Percentiles rank a stretch among this genome's conserved stretches.
Conservation (phyloP, 2,888 invertebrate genomes). For the Endomychus coccineus region DNA sequence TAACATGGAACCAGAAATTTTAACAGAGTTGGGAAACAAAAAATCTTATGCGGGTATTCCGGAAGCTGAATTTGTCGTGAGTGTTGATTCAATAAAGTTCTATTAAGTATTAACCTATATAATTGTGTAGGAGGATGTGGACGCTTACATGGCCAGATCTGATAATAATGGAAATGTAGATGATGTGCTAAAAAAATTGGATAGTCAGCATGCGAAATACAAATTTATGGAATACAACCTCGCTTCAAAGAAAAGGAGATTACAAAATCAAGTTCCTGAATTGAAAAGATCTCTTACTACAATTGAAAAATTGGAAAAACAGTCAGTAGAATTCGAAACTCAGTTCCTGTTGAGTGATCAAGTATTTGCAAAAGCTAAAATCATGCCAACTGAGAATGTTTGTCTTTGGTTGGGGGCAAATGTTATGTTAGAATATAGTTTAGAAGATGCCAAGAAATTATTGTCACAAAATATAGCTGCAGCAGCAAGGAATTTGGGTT, state of each 20-base stretch:
- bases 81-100: constrained; percentile 31
- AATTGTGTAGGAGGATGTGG: constrained; percentile 79
- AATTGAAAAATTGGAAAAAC: constrained; percentile 78
- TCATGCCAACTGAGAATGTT: constrained; percentile 86
- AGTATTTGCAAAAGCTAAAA: constrained; percentile 66
- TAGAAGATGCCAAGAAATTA: constrained; percentile 83
- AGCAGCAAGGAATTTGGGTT: constrained; percentile 74
- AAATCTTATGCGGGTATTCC: constrained; percentile 79
- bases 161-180: constrained; percentile 81
- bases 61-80: constrained; percentile 81
- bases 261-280: constrained; percentile 92
- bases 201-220: constrained; percentile 93
- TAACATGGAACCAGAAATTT: constrained; percentile 8
- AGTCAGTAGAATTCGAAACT: constrained; percentile 74
- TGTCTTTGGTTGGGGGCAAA: constrained; percentile 82
- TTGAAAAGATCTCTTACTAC: constrained; percentile 84
- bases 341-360: constrained; percentile 91
- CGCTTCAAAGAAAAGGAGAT: constrained; percentile 73
- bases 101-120: constrained; percentile 4
- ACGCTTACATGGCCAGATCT: constrained; percentile 77
- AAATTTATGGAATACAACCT: constrained; percentile 96
- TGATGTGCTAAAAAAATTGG: constrained; percentile 74
- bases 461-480: constrained; percentile 75
- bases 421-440: constrained; percentile 93
- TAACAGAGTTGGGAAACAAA: constrained; percentile 35